A percentile compares a stretch with the other conserved stretches of the same genome.
Evolutionary conservation across 2,113 vertebrate genomes (phyloP).

Genomic region (Erythrocebus patas): DNA sequence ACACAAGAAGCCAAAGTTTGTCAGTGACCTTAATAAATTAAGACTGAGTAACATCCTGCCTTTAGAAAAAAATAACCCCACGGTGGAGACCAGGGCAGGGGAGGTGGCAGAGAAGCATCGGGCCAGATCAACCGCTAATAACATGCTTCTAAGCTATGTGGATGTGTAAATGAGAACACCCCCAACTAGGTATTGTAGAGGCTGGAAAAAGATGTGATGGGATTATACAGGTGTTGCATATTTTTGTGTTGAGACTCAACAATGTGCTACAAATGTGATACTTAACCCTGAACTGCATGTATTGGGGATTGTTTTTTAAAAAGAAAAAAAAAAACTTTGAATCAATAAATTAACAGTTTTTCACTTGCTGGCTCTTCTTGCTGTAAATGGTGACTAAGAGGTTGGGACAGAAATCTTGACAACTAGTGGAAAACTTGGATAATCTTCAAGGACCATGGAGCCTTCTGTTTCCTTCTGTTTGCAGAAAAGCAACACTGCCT

Average conservation of each 20-base stretch:
- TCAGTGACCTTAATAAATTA: constrained; percentile 21
- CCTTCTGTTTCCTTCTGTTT: constrained; percentile 53
- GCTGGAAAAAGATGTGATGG: neutral
- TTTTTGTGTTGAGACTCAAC: constrained; percentile 60
- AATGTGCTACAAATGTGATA: constrained; percentile 73
- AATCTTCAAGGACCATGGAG: constrained; percentile 60
- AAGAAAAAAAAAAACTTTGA: constrained; percentile 45
- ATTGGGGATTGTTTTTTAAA: constrained; percentile 66
- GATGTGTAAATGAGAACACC: neutral
- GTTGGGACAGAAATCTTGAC: constrained; percentile 54
- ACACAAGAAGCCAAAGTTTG: constrained; percentile 3
- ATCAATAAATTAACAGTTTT: constrained; percentile 78
- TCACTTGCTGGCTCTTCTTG: constrained; percentile 71
- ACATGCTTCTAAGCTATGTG: neutral
- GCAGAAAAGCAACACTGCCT: constrained; percentile 31
- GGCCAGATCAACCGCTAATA: neutral
- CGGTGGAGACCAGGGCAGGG: neutral
- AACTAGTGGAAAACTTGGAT: constrained; percentile 51
- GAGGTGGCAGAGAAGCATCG: neutral
- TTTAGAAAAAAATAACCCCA: constrained; percentile 12
- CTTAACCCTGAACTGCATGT: constrained; percentile 74
- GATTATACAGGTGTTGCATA: constrained; percentile 1
- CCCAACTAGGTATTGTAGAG: neutral
- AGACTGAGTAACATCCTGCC: neutral
- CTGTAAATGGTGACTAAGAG: constrained; percentile 70